Percentiles rank a stretch among this genome's conserved stretches.
Conservation (phyloP, 2,888 invertebrate species). For the Plebejus argus region DNA sequence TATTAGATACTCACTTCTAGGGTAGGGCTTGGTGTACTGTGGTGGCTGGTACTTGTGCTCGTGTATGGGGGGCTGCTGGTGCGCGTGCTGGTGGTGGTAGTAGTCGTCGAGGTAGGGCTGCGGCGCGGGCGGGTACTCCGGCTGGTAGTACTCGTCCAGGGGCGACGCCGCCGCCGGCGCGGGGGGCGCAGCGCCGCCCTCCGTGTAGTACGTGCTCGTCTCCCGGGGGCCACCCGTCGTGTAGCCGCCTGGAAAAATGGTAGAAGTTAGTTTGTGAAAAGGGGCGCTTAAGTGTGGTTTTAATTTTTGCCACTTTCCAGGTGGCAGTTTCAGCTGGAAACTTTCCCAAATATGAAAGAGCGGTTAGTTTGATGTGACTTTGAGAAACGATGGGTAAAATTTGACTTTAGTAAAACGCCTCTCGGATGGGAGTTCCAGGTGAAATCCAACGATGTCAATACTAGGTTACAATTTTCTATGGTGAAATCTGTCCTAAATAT, state of each 20-base stretch:
- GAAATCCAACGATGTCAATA: too few species aligned
- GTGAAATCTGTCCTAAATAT: too few species aligned
- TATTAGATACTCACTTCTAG: slow-evolving; percentile 80
- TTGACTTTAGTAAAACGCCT: too few species aligned
- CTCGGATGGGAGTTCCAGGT: too few species aligned
- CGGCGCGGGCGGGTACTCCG: slow-evolving; percentile 71
- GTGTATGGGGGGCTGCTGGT: slow-evolving; percentile 82
- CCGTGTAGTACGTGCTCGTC: slow-evolving; percentile 74
- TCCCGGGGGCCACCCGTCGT: slow-evolving; percentile 80
- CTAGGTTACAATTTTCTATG: too few species aligned
- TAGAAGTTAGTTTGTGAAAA: background rate
- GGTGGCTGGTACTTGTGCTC: slow-evolving; percentile 88
- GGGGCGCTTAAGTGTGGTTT: too few species aligned
- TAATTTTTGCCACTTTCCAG: too few species aligned
- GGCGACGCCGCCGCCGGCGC: slow-evolving; percentile 72
- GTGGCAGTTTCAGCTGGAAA: too few species aligned
- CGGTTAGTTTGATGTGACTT: too few species aligned
- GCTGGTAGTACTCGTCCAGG: slow-evolving; percentile 78
- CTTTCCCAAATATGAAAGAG: too few species aligned
- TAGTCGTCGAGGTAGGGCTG: slow-evolving; percentile 86
- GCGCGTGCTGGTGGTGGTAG: slow-evolving; percentile 87
- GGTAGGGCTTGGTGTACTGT: slow-evolving; percentile 86
- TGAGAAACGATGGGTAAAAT: too few species aligned
- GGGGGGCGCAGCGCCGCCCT: slow-evolving; percentile 57
- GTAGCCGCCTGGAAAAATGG: slow-evolving; percentile 72